A percentile compares a stretch with the other conserved stretches of the same genome.
phyloP scores from a whole-genome alignment of 2,113 vertebrate genomes.

The Lampris incognitus region DNA sequence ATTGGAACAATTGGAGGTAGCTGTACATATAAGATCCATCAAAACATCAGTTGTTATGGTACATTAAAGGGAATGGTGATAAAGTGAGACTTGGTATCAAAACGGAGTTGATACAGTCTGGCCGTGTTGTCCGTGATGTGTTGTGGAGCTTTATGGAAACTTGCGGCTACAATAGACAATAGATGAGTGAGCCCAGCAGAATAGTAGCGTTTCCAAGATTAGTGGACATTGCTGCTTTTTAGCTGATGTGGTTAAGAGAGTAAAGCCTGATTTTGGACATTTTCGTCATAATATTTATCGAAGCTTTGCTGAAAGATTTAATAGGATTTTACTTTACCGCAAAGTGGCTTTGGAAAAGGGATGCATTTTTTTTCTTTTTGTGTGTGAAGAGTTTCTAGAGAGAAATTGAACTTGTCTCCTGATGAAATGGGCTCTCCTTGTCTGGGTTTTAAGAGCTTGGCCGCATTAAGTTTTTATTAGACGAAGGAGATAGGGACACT shows the following conservation, averaged over 20 bases:
- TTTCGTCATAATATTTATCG: slow-evolving; percentile 59
- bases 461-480: slow-evolving; percentile 74
- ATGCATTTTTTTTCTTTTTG: slow-evolving; percentile 20
- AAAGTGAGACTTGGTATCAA: neutral
- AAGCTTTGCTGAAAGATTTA: slow-evolving; percentile 70
- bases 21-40: too few species aligned
- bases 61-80: neutral
- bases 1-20: too few species aligned
- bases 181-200: slow-evolving; percentile 1
- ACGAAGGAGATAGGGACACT: slow-evolving; percentile 56
- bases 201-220: slow-evolving; percentile 24
- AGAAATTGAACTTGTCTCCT: slow-evolving; percentile 64
- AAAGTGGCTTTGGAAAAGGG: slow-evolving; percentile 42
- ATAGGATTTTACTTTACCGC: slow-evolving; percentile 62
- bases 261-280: slow-evolving; percentile 49
- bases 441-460: slow-evolving; percentile 70
- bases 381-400: slow-evolving; percentile 23
- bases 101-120: neutral
- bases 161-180: neutral
- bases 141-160: too few species aligned
- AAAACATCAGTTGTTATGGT: neutral
- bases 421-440: slow-evolving; percentile 60
- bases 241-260: slow-evolving; percentile 4
- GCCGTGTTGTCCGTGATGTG: neutral
- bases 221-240: slow-evolving; percentile 28